Evolutionary conservation across 2,888 invertebrate species (phyloP).

Genomic region (Melanchra persicariae): DNA sequence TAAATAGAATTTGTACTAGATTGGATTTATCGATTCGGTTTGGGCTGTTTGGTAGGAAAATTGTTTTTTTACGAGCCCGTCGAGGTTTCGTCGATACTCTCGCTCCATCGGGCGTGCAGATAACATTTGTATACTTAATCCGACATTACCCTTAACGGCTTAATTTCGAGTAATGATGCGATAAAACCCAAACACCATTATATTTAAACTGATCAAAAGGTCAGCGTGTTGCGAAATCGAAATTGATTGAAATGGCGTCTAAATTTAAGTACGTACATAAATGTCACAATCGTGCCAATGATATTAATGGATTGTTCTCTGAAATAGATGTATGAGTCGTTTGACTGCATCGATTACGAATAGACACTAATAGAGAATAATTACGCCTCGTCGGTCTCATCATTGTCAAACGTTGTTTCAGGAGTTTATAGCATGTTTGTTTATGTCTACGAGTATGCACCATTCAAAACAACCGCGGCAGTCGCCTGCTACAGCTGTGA

Average conservation of each 20-base stretch:
- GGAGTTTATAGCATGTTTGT: background rate
- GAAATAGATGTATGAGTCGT: slow-evolving; percentile 13
- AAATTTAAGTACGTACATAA: slow-evolving; percentile 37
- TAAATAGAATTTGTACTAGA: slow-evolving; percentile 59
- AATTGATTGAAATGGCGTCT: slow-evolving; percentile 55
- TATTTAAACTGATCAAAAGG: slow-evolving; percentile 42
- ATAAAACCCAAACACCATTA: slow-evolving; percentile 35
- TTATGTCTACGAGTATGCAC: background rate
- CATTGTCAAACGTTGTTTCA: background rate
- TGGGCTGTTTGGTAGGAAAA: slow-evolving; percentile 50
- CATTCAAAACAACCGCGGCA: no score
- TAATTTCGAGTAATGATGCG: slow-evolving; percentile 43
- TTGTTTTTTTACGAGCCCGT: slow-evolving; percentile 57
- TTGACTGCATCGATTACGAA: slow-evolving; percentile 32
- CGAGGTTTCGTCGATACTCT: slow-evolving; percentile 45
- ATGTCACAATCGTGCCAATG: slow-evolving; percentile 42
- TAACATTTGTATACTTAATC: slow-evolving; percentile 56
- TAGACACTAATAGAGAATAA: background rate
- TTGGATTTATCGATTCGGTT: slow-evolving; percentile 61
- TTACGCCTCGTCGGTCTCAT: slow-evolving; percentile 1
- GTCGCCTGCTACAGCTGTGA: background rate
- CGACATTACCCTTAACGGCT: slow-evolving; percentile 37
- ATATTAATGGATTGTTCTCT: slow-evolving; percentile 29
- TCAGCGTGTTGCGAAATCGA: slow-evolving; percentile 39
- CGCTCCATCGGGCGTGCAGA: slow-evolving; percentile 33